Evolutionary conservation across 2,797 vertebrate genomes (phyloP).

Genomic region (Spinibarbus caldwelli): DNA sequence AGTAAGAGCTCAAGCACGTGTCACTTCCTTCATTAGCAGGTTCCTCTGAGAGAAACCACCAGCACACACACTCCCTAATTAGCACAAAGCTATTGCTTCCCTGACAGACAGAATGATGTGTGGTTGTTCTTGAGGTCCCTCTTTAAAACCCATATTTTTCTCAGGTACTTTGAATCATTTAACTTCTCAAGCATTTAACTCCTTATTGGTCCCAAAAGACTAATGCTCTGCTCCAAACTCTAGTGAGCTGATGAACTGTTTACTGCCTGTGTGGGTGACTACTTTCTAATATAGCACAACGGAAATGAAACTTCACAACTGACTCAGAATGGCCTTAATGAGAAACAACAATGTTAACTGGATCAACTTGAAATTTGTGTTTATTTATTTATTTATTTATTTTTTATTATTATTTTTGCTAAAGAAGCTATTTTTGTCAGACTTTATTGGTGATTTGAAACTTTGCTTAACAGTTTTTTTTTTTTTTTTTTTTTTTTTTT

Average conservation of each 20-base stretch:
- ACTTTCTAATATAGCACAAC: neutral
- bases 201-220: neutral
- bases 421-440: neutral
- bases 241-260: neutral
- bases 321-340: neutral
- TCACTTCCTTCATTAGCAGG: conserved; percentile 32
- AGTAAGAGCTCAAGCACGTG: conserved; percentile 11
- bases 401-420: neutral
- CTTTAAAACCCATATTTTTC: neutral
- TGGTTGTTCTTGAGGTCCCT: neutral
- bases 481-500: neutral
- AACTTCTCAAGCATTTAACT: neutral
- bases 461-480: neutral
- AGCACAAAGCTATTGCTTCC: neutral
- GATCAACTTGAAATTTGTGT: neutral
- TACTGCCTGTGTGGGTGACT: neutral
- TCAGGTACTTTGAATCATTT: conserved; percentile 4
- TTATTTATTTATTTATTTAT: too few relatives aligned
- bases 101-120: conserved; percentile 7
- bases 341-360: neutral
- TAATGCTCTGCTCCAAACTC: neutral
- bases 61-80: conserved; percentile 18
- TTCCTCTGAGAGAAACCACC: conserved; percentile 17
- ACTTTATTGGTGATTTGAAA: neutral
- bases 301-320: neutral